These are phyloP conservation scores for Meliscaeva auricollis DNA, from an alignment of 2,888 invertebrate species.

Conservation along the genomic window DNA sequence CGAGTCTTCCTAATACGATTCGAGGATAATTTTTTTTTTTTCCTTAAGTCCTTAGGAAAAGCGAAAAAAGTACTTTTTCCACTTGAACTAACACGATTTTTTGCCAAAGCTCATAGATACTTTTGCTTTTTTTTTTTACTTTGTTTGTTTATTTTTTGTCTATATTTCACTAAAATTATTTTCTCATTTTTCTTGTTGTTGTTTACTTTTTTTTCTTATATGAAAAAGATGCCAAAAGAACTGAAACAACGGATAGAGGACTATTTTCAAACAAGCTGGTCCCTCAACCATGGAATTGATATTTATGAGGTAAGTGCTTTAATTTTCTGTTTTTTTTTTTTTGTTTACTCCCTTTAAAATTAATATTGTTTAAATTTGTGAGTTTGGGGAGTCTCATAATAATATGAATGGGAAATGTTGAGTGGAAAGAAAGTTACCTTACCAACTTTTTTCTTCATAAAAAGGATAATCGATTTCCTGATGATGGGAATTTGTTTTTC, in stretches of 20 bases:
- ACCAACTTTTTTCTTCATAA: not conserved
- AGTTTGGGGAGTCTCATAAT: not conserved
- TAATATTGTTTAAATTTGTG: not conserved
- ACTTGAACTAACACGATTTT: conserved; percentile 62
- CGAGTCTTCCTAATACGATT: conserved; percentile 12
- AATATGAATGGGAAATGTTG: not conserved
- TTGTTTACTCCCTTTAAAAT: not conserved
- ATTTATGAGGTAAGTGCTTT: conserved; percentile 92
- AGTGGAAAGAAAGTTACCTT: not conserved
- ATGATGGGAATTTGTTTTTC: not conserved
- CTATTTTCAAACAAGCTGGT: conserved; percentile 99
- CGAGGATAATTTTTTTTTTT: not conserved
- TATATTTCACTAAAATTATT: conserved; percentile 21
- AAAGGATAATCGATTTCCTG: conserved; percentile 13
- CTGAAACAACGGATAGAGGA: conserved; percentile 98
- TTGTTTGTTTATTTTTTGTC: conserved; percentile 16
- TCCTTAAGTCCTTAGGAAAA: not conserved
- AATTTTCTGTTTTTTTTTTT: not conserved
- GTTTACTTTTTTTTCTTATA: conserved; percentile 27
- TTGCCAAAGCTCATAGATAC: conserved; percentile 38
- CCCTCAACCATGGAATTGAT: conserved; percentile 98
- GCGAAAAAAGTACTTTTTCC: conserved; percentile 42
- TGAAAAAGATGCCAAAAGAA: conserved; percentile 91
- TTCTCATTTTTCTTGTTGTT: conserved; percentile 14
- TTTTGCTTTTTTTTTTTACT: conserved; percentile 23